A percentile compares a stretch with the other conserved stretches of the same genome.
These are phyloP conservation scores for Chesias legatella DNA, from an alignment of 2,888 invertebrate species.

Conservation along the genomic window DNA sequence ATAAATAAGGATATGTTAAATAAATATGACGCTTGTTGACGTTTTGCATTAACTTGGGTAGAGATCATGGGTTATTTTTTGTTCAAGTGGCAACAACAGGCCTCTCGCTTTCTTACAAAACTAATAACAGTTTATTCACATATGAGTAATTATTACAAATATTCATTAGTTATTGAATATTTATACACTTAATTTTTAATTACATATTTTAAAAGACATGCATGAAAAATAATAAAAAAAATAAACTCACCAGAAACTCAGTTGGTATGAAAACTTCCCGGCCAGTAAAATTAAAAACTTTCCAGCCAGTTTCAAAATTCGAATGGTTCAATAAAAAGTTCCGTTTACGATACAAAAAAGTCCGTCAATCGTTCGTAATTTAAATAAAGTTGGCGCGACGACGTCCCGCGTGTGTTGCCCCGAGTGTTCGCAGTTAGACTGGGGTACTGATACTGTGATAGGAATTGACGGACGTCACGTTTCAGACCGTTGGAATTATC, in stretches of 20 bases:
- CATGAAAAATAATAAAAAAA: conserved; percentile 4
- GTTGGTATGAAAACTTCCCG: conserved; percentile 3
- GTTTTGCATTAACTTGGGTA: too few relatives aligned
- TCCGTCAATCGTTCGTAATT: conserved; percentile 17
- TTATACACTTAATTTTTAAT: too few relatives aligned
- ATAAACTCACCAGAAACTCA: conserved; percentile 28
- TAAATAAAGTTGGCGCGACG: conserved; percentile 23
- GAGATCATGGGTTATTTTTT: too few relatives aligned
- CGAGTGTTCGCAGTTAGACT: conserved; percentile 38
- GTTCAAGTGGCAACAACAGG: too few relatives aligned
- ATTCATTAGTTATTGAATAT: too few relatives aligned
- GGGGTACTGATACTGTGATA: conserved; percentile 24
- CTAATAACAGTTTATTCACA: too few relatives aligned
- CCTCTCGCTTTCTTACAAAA: too few relatives aligned
- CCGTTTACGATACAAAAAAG: conserved; percentile 21
- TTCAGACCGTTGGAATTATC: too few relatives aligned
- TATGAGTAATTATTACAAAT: too few relatives aligned
- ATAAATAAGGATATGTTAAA: too few relatives aligned
- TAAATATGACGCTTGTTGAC: too few relatives aligned
- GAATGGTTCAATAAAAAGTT: conserved; percentile 13
- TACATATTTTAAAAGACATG: too few relatives aligned
- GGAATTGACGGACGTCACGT: conserved; percentile 7
- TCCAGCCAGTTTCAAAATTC: neutral
- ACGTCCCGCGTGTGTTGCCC: conserved; percentile 33
- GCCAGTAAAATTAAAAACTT: conserved; percentile 7